These are phyloP conservation scores for Pelodytes ibericus DNA, from an alignment of 2,797 vertebrate species.

Conservation along the genomic window DNA sequence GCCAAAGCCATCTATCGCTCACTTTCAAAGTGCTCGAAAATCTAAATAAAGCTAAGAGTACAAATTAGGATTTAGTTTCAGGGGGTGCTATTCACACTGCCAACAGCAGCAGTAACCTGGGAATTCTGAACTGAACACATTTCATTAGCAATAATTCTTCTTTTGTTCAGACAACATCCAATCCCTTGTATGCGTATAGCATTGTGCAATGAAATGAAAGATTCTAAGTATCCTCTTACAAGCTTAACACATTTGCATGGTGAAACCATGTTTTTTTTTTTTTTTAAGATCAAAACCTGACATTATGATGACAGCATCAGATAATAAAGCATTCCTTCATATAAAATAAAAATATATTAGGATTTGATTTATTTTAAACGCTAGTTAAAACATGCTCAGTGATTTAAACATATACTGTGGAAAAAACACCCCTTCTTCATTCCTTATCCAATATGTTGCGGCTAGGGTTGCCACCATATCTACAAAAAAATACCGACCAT, in stretches of 20 bases:
- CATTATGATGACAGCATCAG: background rate
- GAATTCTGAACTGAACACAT: slow-evolving; percentile 37
- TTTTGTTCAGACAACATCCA: slow-evolving; percentile 39
- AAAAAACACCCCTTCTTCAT: no score
- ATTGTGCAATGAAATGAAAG: slow-evolving; percentile 40
- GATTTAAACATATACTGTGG: no score
- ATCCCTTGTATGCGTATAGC: slow-evolving; percentile 15
- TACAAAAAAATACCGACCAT: no score
- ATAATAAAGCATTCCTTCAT: background rate
- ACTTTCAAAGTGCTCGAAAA: slow-evolving; percentile 35
- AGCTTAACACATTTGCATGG: slow-evolving; percentile 36
- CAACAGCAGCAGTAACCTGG: slow-evolving; percentile 30
- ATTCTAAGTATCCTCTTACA: slow-evolving; percentile 12
- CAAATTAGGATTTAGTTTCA: slow-evolving; percentile 44
- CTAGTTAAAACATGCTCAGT: no score
- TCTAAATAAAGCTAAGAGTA: slow-evolving; percentile 32
- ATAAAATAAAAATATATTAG: no score
- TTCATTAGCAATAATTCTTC: slow-evolving; percentile 26
- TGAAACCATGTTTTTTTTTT: slow-evolving; percentile 10
- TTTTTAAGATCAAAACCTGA: background rate
- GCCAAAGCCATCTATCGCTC: slow-evolving; percentile 25
- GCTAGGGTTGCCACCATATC: no score
- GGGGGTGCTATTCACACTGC: slow-evolving; percentile 29
- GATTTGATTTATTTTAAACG: no score
- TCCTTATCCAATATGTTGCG: no score